Conservation (phyloP, 1,140 invertebrate species). For the Popillia japonica region DNA sequence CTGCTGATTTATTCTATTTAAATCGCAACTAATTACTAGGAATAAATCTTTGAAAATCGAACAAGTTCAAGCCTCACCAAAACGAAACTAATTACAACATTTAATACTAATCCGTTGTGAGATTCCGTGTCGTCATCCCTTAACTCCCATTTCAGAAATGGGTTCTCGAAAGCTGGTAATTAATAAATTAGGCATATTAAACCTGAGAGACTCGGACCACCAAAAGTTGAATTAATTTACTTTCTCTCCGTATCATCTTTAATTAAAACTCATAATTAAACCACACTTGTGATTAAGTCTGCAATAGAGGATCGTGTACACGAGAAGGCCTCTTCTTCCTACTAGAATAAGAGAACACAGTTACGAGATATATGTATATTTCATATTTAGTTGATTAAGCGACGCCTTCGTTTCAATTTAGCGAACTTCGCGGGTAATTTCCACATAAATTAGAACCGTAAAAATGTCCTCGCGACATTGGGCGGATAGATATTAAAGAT, state of each 20-base stretch:
- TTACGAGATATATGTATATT: not conserved
- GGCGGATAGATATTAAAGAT: constrained; percentile 32
- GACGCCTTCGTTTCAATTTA: not conserved
- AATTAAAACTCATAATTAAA: constrained; percentile 32
- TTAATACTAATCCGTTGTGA: constrained; percentile 12
- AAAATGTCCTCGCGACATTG: not conserved
- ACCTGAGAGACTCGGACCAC: constrained; percentile 14
- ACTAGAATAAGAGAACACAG: not conserved
- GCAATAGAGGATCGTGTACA: not conserved
- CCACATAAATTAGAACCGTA: not conserved
- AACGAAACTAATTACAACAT: constrained; percentile 3
- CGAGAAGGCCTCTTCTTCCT: not conserved
- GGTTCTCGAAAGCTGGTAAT: constrained; percentile 28
- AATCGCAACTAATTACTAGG: no score
- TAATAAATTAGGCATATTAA: constrained; percentile 33
- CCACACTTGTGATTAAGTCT: constrained; percentile 23
- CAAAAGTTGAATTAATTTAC: constrained; percentile 34
- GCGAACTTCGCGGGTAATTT: not conserved
- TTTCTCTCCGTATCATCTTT: constrained; percentile 32
- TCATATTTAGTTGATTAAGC: not conserved
- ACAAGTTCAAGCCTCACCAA: no score
- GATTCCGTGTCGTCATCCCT: constrained; percentile 5
- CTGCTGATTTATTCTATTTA: no score
- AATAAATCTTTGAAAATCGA: no score
- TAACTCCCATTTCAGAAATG: constrained; percentile 9